These are phyloP conservation scores for Gastracanthus pulcherrimus DNA, from an alignment of 2,888 invertebrate species.

Conservation along the genomic window DNA sequence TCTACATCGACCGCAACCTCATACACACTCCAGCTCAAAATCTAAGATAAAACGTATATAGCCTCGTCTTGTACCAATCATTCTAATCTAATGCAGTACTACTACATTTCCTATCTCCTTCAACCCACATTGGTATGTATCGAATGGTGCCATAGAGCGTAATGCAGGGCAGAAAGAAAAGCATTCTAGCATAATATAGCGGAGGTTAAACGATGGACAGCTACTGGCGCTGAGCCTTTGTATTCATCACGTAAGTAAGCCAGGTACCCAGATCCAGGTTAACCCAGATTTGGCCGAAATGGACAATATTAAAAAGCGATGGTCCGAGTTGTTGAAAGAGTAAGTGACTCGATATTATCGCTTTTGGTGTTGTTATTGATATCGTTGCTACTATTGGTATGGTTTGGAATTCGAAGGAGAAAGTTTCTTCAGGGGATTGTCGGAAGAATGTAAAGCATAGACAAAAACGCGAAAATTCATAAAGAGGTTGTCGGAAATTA, in stretches of 20 bases:
- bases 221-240: conserved; percentile 54
- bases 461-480: too few relatives aligned
- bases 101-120: background rate
- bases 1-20: too few relatives aligned
- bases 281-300: conserved; percentile 12
- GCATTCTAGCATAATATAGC: conserved; percentile 21
- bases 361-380: background rate
- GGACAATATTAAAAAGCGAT: conserved; percentile 29
- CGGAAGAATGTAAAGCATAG: too few relatives aligned
- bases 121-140: conserved; percentile 36
- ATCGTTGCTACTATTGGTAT: background rate
- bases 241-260: conserved; percentile 65
- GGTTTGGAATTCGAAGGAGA: too few relatives aligned
- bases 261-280: background rate
- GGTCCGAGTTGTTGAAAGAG: too few relatives aligned
- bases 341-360: too few relatives aligned
- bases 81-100: background rate
- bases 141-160: background rate
- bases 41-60: too few relatives aligned
- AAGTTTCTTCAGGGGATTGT: too few relatives aligned
- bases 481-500: too few relatives aligned
- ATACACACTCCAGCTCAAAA: too few relatives aligned
- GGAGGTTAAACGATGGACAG: conserved; percentile 59
- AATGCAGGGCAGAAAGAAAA: background rate
- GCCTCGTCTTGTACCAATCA: too few relatives aligned